Evolutionary conservation across 2,888 invertebrate species (phyloP).

Genomic region (Argynnis bischoffii): DNA sequence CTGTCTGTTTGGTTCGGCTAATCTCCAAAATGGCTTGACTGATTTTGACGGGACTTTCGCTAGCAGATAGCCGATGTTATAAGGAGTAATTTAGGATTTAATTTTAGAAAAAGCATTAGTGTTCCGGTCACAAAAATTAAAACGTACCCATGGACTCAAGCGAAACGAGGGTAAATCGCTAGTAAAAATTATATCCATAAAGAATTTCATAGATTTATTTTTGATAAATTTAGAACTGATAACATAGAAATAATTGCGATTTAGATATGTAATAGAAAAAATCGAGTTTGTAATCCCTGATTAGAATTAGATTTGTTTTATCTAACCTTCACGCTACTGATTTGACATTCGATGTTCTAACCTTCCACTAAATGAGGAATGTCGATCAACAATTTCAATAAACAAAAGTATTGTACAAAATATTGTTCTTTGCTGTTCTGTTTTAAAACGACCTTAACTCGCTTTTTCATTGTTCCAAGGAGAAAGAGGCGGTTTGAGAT

Average conservation of each 20-base stretch:
- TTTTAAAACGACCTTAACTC: conserved; percentile 5
- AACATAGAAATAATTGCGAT: background rate
- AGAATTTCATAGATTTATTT: too few species aligned
- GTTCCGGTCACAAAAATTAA: too few species aligned
- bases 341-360: conserved; percentile 25
- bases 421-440: conserved; percentile 2
- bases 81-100: too few species aligned
- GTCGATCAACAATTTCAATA: conserved; percentile 21
- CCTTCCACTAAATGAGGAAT: conserved; percentile 6
- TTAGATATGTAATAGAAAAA: background rate
- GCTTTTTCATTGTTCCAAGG: background rate
- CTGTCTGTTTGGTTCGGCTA: too few species aligned
- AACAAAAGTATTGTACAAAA: conserved; percentile 5
- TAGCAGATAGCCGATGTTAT: too few species aligned
- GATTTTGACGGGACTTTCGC: too few species aligned
- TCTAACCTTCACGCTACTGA: conserved; percentile 20
- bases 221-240: background rate
- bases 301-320: background rate
- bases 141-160: too few species aligned
- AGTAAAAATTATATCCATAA: too few species aligned
- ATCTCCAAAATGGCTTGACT: too few species aligned
- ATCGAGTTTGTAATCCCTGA: conserved; percentile 3
- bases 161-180: too few species aligned
- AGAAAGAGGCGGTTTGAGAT: too few species aligned
- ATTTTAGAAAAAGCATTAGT: too few species aligned